Evolutionary conservation across 2,888 invertebrate species (phyloP), one percentile per base, ranked within the genome.

Genomic region (Euzophera pinguis): DNA sequence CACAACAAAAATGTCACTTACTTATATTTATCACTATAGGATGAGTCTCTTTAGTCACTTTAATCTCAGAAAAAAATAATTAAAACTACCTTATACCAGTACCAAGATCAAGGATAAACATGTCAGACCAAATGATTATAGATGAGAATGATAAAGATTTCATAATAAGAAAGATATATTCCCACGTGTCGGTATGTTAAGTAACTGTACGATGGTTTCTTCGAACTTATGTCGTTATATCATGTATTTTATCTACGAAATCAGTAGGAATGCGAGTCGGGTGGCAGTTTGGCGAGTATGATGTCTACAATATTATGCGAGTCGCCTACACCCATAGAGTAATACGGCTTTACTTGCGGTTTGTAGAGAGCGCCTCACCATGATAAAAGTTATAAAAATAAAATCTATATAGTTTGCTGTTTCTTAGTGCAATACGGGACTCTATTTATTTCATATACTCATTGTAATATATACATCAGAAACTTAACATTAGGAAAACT

Each of bases 271-370:
- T 32, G 32, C 16, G 16, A 32, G 14, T 45, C 45, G 45, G 34
- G 45, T 45, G 45, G 45, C 45, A 45, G 45, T 32, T 39, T 45
- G 45, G 45, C 45, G 32, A 45, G 45, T 34, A 32, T 45, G 45
- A 45, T 45, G 32, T 14, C 16, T 45, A 10, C 29, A 45, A 45
- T 45, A 45, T 45, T 45, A 45, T 45, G 45, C 45, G 45, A 45
- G 32, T 45, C 45, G 45, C 45, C 45, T 45, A 45, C 39, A 39
- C 39, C 13, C 16, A 10, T 39, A 16, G 39, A 39, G 16, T 39
- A 7, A 45, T 27, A 27, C n/a, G 12, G 22, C 13, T 32, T 16
- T 5, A 7, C 16, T 39, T 39, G n/a, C n/a, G 16, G 16, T 39
- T 16, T 16, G 39, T 16, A 39, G 39, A 39, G 14, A 14, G 16